A percentile compares a stretch with the other conserved stretches of the same genome.
These are phyloP conservation scores for Gobio occitaniae DNA, from an alignment of 2,797 vertebrate species.

Conservation along the genomic window DNA sequence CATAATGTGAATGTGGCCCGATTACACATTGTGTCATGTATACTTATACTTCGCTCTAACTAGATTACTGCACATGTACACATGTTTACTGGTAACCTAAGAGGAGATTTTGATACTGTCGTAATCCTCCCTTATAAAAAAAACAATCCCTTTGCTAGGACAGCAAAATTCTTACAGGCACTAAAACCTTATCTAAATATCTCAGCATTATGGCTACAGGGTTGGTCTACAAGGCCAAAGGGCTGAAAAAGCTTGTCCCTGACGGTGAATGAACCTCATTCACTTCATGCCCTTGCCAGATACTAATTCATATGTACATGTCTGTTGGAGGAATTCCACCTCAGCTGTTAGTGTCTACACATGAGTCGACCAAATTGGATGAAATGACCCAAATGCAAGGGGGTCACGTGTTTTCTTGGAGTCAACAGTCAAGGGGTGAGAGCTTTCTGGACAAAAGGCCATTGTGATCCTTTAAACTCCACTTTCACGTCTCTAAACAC, in stretches of 20 bases:
- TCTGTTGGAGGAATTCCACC: conserved; percentile 66
- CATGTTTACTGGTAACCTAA: neutral
- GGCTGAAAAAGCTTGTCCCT: conserved; percentile 17
- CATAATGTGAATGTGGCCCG: neutral
- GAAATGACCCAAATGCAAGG: conserved; percentile 74
- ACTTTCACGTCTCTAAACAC: conserved; percentile 61
- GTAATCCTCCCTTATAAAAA: neutral
- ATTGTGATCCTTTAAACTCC: conserved; percentile 69
- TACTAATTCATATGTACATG: conserved; percentile 58
- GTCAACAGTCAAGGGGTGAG: conserved; percentile 65
- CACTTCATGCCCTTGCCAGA: conserved; percentile 55
- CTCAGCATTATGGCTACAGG: conserved; percentile 63
- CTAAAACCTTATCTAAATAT: conserved; percentile 56
- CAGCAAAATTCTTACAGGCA: conserved; percentile 17
- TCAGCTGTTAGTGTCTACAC: conserved; percentile 58
- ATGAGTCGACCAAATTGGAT: conserved; percentile 68
- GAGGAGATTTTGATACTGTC: neutral
- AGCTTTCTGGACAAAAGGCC: conserved; percentile 70
- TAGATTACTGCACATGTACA: neutral
- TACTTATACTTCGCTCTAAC: neutral
- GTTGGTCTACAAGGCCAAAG: conserved; percentile 37
- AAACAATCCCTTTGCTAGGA: neutral
- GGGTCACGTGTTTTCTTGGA: conserved; percentile 76
- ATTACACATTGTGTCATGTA: neutral
- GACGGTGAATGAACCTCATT: conserved; percentile 35